These are phyloP conservation scores for Lutraria rhynchaena DNA, from an alignment of 1,140 invertebrate genomes.

Conservation along the genomic window DNA sequence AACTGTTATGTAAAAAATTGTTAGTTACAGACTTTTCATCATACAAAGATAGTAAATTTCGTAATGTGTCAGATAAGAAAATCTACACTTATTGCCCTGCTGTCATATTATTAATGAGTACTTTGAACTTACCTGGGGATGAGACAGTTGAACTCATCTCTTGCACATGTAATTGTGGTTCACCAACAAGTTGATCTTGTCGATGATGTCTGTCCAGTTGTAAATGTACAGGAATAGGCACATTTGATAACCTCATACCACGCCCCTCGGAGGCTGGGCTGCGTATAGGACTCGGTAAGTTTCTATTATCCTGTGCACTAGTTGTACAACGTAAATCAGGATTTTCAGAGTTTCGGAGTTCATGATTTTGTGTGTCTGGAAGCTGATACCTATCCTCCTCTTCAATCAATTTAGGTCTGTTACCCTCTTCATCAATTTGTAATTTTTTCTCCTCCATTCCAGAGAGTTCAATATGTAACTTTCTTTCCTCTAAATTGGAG, in stretches of 20 bases:
- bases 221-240: constrained; percentile 31
- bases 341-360: constrained; percentile 17
- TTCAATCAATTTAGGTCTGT: constrained; percentile 45
- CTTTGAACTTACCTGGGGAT: constrained; percentile 45
- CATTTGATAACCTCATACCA: constrained; percentile 14
- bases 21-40: too few species aligned
- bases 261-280: constrained; percentile 15
- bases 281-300: constrained; percentile 27
- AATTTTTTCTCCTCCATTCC: constrained; percentile 54
- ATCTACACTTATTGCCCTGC: too few species aligned
- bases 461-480: constrained; percentile 40
- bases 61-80: too few species aligned
- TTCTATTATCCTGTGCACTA: constrained; percentile 10
- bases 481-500: constrained; percentile 33
- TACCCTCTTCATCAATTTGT: constrained; percentile 56
- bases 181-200: constrained; percentile 39
- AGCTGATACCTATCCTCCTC: constrained; percentile 51
- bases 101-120: too few species aligned
- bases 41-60: too few species aligned
- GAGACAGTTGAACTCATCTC: constrained; percentile 59
- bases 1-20: too few species aligned
- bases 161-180: constrained; percentile 56
- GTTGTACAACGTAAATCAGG: constrained; percentile 11
- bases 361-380: constrained; percentile 53
- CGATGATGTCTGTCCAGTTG: constrained; percentile 3